A percentile compares a stretch with the other conserved stretches of the same genome.
Evolutionary conservation across 1,140 invertebrate species (phyloP).

Genomic region (Drosophila sucinea): DNA sequence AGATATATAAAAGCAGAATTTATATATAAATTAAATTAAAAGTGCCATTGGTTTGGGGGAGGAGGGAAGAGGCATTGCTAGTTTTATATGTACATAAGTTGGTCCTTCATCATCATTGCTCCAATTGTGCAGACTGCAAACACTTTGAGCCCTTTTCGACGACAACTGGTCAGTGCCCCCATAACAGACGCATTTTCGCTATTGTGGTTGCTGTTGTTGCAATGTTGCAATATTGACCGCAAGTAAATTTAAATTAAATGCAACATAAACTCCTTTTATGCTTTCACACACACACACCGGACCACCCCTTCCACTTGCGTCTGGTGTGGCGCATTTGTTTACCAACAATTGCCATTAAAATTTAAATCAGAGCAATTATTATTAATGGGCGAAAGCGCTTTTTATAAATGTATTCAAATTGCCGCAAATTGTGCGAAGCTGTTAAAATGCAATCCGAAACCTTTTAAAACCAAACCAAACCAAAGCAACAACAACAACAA

Average conservation of each 20-base stretch:
- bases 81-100: background rate
- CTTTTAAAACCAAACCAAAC: conserved; percentile 11
- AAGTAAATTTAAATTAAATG: conserved; percentile 71
- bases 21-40: conserved; percentile 76
- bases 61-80: background rate
- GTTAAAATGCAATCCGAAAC: conserved; percentile 13
- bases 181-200: conserved; percentile 51
- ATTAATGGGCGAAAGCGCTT: conserved; percentile 70
- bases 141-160: background rate
- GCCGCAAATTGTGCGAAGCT: conserved; percentile 46
- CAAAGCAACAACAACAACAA: conserved; percentile 1
- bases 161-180: background rate
- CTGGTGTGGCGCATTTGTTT: conserved; percentile 55
- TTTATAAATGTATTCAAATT: conserved; percentile 79
- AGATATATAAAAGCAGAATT: conserved; percentile 45
- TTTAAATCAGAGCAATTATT: conserved; percentile 81
- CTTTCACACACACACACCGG: conserved; percentile 10
- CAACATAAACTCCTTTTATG: conserved; percentile 38
- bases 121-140: background rate
- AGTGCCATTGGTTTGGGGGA: conserved; percentile 21
- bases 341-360: conserved; percentile 78
- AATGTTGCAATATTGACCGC: conserved; percentile 46
- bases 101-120: conserved; percentile 2
- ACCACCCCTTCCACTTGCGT: conserved; percentile 10
- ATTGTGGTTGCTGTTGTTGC: conserved; percentile 25